These are phyloP conservation scores for Cossypha dichroa DNA, from an alignment of 2,797 vertebrate genomes.

Conservation along the genomic window DNA sequence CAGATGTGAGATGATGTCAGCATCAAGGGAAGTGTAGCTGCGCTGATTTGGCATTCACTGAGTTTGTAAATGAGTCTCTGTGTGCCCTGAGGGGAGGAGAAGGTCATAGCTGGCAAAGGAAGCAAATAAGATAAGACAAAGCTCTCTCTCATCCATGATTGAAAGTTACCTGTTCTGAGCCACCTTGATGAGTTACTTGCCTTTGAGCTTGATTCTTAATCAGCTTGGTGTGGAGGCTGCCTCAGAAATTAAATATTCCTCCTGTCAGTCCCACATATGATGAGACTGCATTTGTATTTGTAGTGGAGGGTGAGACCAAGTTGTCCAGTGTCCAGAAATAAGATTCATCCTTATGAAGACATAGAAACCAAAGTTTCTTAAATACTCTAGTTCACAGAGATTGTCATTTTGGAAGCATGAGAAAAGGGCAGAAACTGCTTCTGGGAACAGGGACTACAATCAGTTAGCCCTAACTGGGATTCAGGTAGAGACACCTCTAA, in stretches of 20 bases:
- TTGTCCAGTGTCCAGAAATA: neutral
- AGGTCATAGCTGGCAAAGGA: conserved; percentile 49
- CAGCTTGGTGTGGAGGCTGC: neutral
- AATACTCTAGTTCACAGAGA: neutral
- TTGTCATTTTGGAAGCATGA: neutral
- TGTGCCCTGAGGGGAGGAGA: conserved; percentile 5
- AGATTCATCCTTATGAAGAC: neutral
- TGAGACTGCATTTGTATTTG: neutral
- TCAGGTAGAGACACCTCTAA: neutral
- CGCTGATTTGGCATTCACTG: conserved; percentile 29
- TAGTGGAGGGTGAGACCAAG: neutral
- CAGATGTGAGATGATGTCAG: conserved; percentile 58
- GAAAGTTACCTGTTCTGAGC: conserved; percentile 11
- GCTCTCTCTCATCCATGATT: neutral
- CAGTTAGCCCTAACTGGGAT: neutral
- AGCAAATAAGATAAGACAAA: conserved; percentile 27
- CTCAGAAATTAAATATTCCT: conserved; percentile 13
- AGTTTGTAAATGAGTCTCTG: conserved; percentile 50
- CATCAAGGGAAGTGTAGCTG: conserved; percentile 31
- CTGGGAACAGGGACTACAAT: neutral
- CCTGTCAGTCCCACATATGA: neutral
- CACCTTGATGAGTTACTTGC: conserved; percentile 25
- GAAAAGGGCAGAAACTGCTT: neutral
- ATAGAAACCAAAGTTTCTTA: neutral
- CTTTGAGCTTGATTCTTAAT: conserved; percentile 22